Percentiles rank a stretch among this genome's conserved stretches.
Conservation (phyloP, 1,140 invertebrate species). For the Caenorhabditis brenneri region DNA sequence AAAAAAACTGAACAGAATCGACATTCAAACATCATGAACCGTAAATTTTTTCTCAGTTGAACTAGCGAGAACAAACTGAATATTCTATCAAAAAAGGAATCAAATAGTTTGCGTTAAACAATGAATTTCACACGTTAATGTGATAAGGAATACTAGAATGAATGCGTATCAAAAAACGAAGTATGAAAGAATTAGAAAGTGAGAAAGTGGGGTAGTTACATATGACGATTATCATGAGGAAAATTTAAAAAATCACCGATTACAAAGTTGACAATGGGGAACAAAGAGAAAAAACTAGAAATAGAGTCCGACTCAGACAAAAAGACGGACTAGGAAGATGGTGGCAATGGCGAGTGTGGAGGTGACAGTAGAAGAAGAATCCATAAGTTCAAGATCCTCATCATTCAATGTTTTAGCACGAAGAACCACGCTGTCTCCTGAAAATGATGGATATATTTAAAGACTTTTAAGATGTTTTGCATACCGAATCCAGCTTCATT, state of each 20-base stretch:
- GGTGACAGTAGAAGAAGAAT: neutral
- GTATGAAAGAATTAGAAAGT: constrained; percentile 11
- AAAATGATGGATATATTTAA: neutral
- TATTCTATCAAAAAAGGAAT: neutral
- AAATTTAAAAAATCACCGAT: neutral
- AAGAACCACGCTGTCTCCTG: constrained; percentile 36
- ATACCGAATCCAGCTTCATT: constrained; percentile 47
- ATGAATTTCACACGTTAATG: constrained; percentile 20
- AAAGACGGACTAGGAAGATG: neutral
- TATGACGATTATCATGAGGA: neutral
- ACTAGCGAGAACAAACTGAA: constrained; percentile 9
- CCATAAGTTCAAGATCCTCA: neutral
- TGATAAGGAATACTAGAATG: constrained; percentile 21
- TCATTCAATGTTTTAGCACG: constrained; percentile 39
- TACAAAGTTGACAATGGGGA: constrained; percentile 8
- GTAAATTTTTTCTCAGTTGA: constrained; percentile 10
- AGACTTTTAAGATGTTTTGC: neutral
- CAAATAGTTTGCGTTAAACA: neutral
- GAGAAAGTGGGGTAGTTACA: neutral
- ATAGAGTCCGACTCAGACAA: neutral
- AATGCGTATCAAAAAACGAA: neutral
- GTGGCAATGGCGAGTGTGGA: constrained; percentile 13
- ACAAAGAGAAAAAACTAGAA: neutral
- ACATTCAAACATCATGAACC: neutral
- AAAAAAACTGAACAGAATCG: neutral